phyloP scores from a whole-genome alignment of 2,797 vertebrate genomes.

The Anas bernieri region DNA sequence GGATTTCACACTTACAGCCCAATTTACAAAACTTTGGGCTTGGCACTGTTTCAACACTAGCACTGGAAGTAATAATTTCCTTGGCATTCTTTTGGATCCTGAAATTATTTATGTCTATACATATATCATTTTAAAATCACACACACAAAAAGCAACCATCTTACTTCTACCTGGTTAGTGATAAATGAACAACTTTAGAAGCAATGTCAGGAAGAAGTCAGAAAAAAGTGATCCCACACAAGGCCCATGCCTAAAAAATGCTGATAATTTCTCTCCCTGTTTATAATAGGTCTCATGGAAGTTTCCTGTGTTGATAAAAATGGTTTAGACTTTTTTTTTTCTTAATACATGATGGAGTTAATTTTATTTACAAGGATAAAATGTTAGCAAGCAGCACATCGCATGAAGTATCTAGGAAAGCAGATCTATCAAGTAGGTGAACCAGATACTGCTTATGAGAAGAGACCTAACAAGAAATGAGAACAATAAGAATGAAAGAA shows the following conservation, averaged over 20 bases:
- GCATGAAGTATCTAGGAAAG: neutral
- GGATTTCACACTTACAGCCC: conserved; percentile 82
- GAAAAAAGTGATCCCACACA: neutral
- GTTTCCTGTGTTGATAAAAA: conserved; percentile 16
- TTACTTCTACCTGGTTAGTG: conserved; percentile 59
- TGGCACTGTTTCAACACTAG: conserved; percentile 77
- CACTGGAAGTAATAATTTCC: conserved; percentile 79
- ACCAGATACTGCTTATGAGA: neutral
- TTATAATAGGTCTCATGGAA: conserved; percentile 25
- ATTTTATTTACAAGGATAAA: conserved; percentile 41
- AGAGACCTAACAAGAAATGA: neutral
- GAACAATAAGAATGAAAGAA: neutral
- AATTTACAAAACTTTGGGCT: conserved; percentile 78
- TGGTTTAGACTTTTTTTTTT: conserved; percentile 6
- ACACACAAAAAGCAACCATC: neutral
- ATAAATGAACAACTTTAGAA: conserved; percentile 56
- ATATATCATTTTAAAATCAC: conserved; percentile 68
- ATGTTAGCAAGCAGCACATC: neutral
- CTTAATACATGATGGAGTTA: neutral
- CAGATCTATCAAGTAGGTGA: neutral
- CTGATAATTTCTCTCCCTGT: conserved; percentile 37
- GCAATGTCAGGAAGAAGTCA: conserved; percentile 20
- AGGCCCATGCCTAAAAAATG: neutral
- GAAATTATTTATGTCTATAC: conserved; percentile 72
- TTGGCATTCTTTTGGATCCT: conserved; percentile 66